A percentile compares a stretch with the other conserved stretches of the same genome.
Conservation (phyloP, 2,888 invertebrate genomes). For the Callyntrura sp. region DNA sequence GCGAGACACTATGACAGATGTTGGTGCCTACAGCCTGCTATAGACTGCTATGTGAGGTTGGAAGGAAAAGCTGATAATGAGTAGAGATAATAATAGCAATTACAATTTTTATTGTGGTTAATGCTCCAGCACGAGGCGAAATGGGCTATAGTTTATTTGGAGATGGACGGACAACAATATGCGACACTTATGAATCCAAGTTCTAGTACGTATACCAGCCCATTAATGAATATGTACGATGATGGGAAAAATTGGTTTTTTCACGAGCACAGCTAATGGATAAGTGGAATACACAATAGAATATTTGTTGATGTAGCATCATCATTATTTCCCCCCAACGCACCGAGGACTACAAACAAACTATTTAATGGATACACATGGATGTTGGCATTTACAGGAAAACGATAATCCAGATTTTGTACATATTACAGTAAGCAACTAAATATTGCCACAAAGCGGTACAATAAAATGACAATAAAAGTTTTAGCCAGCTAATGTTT, state of each 20-base stretch:
- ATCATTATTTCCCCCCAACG: not conserved
- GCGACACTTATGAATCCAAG: too few relatives aligned
- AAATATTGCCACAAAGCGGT: not conserved
- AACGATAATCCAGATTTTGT: not conserved
- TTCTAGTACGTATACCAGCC: too few relatives aligned
- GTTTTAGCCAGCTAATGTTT: not conserved
- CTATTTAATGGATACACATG: not conserved
- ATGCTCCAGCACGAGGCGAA: too few relatives aligned
- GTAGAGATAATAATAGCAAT: not conserved
- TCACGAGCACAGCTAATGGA: not conserved
- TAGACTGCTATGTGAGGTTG: not conserved
- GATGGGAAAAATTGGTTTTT: slow-evolving; percentile 3
- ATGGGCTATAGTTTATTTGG: too few relatives aligned
- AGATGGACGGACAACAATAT: too few relatives aligned
- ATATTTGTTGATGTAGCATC: slow-evolving; percentile 14
- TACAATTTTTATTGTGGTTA: not conserved
- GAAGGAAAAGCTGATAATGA: slow-evolving; percentile 19
- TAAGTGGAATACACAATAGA: slow-evolving; percentile 14
- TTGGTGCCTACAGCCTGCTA: not conserved
- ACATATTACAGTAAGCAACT: not conserved
- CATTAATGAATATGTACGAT: not conserved
- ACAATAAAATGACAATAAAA: not conserved
- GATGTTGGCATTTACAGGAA: not conserved
- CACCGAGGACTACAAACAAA: not conserved
- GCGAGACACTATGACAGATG: slow-evolving; percentile 1